phyloP scores from a whole-genome alignment of 37 sponge, comb jelly and placozoan genomes.

The Sycon ciliatum region DNA sequence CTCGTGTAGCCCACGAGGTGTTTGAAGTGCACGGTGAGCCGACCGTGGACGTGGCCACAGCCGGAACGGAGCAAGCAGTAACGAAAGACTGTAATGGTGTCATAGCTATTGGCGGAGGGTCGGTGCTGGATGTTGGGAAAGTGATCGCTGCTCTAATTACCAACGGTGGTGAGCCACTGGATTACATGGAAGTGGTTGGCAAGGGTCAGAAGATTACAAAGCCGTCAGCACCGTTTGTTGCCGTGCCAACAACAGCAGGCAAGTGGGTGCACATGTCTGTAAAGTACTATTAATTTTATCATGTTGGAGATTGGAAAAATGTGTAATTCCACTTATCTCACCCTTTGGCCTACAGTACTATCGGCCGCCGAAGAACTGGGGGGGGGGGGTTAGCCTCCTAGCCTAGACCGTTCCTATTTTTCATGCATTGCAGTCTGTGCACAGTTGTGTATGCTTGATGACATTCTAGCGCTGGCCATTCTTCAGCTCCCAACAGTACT shows the following conservation, averaged over 20 bases:
- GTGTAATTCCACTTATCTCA: too few species aligned
- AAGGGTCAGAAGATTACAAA: background rate
- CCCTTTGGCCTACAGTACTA: too few species aligned
- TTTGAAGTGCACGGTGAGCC: constrained; percentile 19
- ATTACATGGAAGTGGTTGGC: constrained; percentile 14
- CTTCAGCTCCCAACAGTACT: too few species aligned
- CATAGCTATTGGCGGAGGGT: constrained; percentile 11
- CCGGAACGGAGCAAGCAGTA: background rate
- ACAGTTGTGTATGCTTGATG: too few species aligned
- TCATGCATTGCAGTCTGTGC: too few species aligned
- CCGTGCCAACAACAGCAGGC: constrained; percentile 11
- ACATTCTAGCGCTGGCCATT: too few species aligned
- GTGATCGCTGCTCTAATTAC: constrained; percentile 9
- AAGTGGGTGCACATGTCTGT: too few species aligned
- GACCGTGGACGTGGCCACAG: background rate
- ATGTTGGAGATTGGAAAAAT: too few species aligned
- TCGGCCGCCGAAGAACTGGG: too few species aligned
- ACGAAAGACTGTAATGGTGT: background rate
- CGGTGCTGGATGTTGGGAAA: constrained; percentile 13
- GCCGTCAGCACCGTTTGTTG: background rate
- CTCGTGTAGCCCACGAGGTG: background rate
- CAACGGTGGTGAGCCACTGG: constrained; percentile 10
- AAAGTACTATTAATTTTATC: too few species aligned
- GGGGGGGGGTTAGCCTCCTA: too few species aligned
- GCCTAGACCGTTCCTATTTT: too few species aligned